phyloP scores from a whole-genome alignment of 2,113 vertebrate genomes.

The Xenopus tropicalis region DNA sequence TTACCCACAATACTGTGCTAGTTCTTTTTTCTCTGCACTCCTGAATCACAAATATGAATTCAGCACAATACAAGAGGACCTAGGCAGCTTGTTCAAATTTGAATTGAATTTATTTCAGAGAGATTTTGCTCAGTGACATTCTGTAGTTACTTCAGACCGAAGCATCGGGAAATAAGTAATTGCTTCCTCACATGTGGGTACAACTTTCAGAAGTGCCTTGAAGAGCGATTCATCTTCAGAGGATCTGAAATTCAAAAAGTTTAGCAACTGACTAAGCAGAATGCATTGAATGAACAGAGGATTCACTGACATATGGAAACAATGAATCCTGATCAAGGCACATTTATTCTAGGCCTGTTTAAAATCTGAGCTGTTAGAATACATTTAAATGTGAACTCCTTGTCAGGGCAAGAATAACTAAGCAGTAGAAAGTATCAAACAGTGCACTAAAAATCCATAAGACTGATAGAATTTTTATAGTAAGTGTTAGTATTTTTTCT shows the following conservation, averaged over 20 bases:
- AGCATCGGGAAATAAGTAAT: neutral
- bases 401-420: neutral
- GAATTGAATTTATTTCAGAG: slow-evolving; percentile 13
- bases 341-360: neutral
- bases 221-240: neutral
- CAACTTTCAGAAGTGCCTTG: neutral
- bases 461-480: too few species aligned
- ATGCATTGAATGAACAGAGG: neutral
- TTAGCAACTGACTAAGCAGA: slow-evolving; percentile 15
- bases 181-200: slow-evolving; percentile 2
- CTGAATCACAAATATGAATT: neutral
- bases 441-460: too few species aligned
- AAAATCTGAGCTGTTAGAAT: neutral
- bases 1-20: neutral
- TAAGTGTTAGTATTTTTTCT: too few species aligned
- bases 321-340: slow-evolving; percentile 8
- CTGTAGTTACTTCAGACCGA: neutral
- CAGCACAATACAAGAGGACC: neutral
- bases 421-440: too few species aligned
- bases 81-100: neutral
- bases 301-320: slow-evolving; percentile 14
- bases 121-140: slow-evolving; percentile 7
- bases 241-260: slow-evolving; percentile 19
- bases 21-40: neutral
- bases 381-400: neutral